A percentile compares a stretch with the other conserved stretches of the same genome.
These are phyloP conservation scores for Psilanteris sp. DNA, from an alignment of 1,140 invertebrate species.

Conservation along the genomic window DNA sequence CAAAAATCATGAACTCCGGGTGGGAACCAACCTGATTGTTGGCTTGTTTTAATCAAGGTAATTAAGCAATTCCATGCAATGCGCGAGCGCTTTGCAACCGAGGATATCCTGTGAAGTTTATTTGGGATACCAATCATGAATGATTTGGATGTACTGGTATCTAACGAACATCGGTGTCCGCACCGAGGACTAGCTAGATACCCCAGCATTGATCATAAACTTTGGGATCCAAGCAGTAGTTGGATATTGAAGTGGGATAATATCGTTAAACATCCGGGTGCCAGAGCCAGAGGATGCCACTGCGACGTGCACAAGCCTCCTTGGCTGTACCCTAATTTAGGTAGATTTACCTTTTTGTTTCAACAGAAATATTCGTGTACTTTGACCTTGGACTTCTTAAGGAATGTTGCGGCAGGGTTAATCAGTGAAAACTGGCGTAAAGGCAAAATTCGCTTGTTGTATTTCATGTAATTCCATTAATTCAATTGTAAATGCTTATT, in stretches of 20 bases:
- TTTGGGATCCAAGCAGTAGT: conserved; percentile 80
- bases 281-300: conserved; percentile 76
- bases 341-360: conserved; percentile 62
- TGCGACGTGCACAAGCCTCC: conserved; percentile 78
- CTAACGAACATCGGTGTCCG: conserved; percentile 70
- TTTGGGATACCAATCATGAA: conserved; percentile 61
- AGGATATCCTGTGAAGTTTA: neutral
- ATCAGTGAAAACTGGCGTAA: too few species aligned
- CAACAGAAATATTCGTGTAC: conserved; percentile 14
- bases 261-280: conserved; percentile 80
- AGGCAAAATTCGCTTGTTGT: too few species aligned
- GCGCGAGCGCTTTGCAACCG: too few species aligned
- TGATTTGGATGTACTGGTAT: conserved; percentile 62
- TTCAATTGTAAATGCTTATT: too few species aligned
- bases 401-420: too few species aligned
- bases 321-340: conserved; percentile 75
- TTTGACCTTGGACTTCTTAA: too few species aligned
- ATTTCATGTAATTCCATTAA: too few species aligned
- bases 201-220: conserved; percentile 76
- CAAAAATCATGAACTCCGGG: too few species aligned
- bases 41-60: conserved; percentile 5
- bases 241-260: conserved; percentile 82
- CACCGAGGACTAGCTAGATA: conserved; percentile 75
- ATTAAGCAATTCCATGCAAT: neutral
- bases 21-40: conserved; percentile 14